Conservation (phyloP, 64 coral and sea anemone species). For the Montipora efflorescens region DNA sequence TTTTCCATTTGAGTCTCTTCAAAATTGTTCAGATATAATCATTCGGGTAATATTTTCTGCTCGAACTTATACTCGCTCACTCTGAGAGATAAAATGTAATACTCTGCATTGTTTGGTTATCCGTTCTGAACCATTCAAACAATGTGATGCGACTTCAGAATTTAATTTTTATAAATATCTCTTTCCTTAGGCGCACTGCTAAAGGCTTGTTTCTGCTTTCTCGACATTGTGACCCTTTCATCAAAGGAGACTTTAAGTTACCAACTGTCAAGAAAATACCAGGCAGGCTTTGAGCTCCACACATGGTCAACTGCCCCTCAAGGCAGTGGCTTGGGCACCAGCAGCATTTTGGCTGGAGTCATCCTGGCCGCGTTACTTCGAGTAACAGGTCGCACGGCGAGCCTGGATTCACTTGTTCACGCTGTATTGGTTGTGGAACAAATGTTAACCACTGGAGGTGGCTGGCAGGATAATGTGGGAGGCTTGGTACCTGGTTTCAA, state of each 20-base stretch:
- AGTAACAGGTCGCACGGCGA: constrained; percentile 66
- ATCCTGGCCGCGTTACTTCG: constrained; percentile 83
- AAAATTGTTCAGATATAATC: too few relatives aligned
- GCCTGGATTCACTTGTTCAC: constrained; percentile 81
- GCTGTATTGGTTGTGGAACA: constrained; percentile 92
- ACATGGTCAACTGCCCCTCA: constrained; percentile 76
- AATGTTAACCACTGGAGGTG: constrained; percentile 96
- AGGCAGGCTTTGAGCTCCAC: constrained; percentile 90
- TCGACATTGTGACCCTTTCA: constrained; percentile 61
- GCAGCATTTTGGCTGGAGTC: constrained; percentile 93
- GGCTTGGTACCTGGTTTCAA: constrained; percentile 91
- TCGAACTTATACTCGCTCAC: too few relatives aligned
- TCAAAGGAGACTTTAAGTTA: constrained; percentile 70
- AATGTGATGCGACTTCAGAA: too few relatives aligned
- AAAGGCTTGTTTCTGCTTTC: constrained; percentile 85
- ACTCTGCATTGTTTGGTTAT: too few relatives aligned
- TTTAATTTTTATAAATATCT: background rate
- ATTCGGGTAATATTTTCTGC: too few relatives aligned
- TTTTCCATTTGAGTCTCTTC: too few relatives aligned
- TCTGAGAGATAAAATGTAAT: too few relatives aligned
- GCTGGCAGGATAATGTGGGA: constrained; percentile 98
- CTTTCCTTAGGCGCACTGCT: constrained; percentile 77
- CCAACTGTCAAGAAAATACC: constrained; percentile 76
- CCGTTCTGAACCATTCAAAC: too few relatives aligned
- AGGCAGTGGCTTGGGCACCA: constrained; percentile 97